phyloP scores from a whole-genome alignment of 1,140 invertebrate species.

The Eubasilissa regina region DNA sequence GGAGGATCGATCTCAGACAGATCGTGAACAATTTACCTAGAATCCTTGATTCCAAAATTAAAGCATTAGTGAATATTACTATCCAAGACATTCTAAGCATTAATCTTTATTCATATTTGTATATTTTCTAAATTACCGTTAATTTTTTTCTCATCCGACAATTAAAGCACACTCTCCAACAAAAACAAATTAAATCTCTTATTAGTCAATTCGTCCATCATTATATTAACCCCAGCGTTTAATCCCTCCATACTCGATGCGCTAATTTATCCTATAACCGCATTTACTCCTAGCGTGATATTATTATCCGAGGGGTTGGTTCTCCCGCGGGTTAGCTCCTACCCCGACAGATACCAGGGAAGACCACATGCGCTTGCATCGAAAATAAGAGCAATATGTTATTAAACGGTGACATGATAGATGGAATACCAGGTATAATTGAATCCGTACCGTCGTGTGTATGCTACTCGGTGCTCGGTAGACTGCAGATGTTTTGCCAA shows the following conservation, averaged over 20 bases:
- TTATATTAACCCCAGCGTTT: conserved; percentile 20
- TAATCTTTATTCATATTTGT: not conserved
- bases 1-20: no score
- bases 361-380: not conserved
- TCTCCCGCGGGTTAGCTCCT: not conserved
- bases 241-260: conserved; percentile 28
- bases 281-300: conserved; percentile 15
- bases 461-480: not conserved
- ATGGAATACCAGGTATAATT: not conserved
- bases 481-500: conserved; percentile 37
- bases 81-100: no score
- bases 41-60: no score
- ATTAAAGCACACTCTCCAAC: not conserved
- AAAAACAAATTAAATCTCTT: not conserved
- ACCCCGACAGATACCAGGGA: conserved; percentile 22
- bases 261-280: conserved; percentile 32
- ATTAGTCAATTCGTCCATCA: conserved; percentile 31
- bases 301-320: conserved; percentile 6
- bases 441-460: conserved; percentile 13
- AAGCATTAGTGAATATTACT: no score
- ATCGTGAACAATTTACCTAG: no score
- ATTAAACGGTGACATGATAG: not conserved
- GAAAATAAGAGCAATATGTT: not conserved
- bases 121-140: conserved; percentile 1
- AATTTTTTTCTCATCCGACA: not conserved